Evolutionary conservation across 1,140 invertebrate genomes (phyloP).

Genomic region (Drosophila sturtevanti): DNA sequence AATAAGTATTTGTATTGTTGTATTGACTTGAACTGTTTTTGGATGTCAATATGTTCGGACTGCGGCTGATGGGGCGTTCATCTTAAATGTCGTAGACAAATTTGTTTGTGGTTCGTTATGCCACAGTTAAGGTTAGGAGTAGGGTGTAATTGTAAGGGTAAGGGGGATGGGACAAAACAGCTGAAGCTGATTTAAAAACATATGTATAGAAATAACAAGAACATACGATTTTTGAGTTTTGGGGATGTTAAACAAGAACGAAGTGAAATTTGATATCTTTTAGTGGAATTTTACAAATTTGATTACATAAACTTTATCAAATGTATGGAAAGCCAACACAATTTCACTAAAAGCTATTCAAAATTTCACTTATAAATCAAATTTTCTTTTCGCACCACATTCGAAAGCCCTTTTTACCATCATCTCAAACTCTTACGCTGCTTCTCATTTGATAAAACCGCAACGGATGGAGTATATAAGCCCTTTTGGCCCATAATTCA

Average conservation of each 20-base stretch:
- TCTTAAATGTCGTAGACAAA: constrained; percentile 74
- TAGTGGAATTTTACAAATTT: background rate
- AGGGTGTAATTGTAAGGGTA: constrained; percentile 19
- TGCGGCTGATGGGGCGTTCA: constrained; percentile 44
- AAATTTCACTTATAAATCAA: constrained; percentile 56
- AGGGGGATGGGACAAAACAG: constrained; percentile 1
- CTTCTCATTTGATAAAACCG: constrained; percentile 28
- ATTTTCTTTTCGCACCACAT: constrained; percentile 73
- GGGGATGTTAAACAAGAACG: background rate
- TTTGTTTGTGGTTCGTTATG: constrained; percentile 76
- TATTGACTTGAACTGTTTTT: constrained; percentile 65
- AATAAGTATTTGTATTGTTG: constrained; percentile 36
- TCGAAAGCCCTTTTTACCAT: constrained; percentile 21
- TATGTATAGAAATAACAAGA: constrained; percentile 45
- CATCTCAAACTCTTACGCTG: constrained; percentile 20
- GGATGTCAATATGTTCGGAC: constrained; percentile 67
- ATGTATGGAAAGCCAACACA: background rate
- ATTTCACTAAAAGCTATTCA: background rate
- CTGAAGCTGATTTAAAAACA: constrained; percentile 27
- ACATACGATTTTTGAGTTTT: background rate
- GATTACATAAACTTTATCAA: background rate
- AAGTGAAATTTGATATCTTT: background rate
- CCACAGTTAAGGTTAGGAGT: constrained; percentile 47
- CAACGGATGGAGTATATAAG: constrained; percentile 20
- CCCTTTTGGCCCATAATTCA: constrained; percentile 69